Conservation (phyloP, 1,140 invertebrate species). For the Lepidurus couesii region DNA sequence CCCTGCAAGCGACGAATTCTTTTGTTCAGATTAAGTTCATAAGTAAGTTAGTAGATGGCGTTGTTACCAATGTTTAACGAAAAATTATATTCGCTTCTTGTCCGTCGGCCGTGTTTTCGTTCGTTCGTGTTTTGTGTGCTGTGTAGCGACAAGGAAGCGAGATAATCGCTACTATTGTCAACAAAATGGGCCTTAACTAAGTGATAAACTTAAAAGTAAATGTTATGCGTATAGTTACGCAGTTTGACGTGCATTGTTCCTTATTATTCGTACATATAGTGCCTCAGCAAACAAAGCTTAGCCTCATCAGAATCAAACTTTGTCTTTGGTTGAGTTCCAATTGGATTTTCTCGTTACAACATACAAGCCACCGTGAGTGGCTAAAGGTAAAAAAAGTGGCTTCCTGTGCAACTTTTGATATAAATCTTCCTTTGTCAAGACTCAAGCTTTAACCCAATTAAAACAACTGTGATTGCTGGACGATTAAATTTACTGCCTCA, state of each 20-base stretch:
- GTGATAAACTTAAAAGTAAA: background rate
- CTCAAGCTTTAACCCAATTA: no score
- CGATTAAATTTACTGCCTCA: no score
- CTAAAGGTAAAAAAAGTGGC: no score
- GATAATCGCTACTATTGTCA: conserved; percentile 4
- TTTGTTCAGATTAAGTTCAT: no score
- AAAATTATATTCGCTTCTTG: background rate
- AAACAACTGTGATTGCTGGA: no score
- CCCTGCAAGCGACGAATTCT: no score
- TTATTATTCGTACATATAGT: background rate
- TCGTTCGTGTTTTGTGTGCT: background rate
- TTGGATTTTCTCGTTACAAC: no score
- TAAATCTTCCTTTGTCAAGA: no score
- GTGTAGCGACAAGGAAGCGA: conserved; percentile 13
- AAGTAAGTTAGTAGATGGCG: background rate
- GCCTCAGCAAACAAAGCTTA: background rate
- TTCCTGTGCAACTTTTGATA: no score
- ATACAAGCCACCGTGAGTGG: no score
- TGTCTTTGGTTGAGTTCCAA: background rate
- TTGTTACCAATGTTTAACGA: background rate
- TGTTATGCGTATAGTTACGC: background rate
- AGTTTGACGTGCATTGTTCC: background rate
- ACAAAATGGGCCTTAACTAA: conserved; percentile 19
- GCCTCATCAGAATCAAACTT: background rate
- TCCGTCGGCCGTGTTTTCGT: conserved; percentile 9